A percentile compares a stretch with the other conserved stretches of the same genome.
Conservation (phyloP, 2,113 vertebrate genomes). For the Pseudorectes ferrugineus region DNA sequence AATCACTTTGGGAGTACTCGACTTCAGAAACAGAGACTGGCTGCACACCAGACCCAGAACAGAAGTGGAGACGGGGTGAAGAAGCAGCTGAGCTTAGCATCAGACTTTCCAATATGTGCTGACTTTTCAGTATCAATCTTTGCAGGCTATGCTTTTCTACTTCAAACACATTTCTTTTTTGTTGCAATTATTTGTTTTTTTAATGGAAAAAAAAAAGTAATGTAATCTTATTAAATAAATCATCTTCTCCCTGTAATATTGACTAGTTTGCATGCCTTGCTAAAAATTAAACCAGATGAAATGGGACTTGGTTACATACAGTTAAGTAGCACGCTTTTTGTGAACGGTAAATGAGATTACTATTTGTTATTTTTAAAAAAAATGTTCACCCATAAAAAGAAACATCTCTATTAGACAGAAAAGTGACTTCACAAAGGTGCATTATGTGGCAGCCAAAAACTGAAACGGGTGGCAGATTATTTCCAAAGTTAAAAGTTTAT, state of each 20-base stretch:
- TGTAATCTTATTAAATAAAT: slow-evolving; percentile 50
- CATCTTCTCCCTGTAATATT: not conserved
- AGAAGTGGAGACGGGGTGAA: not conserved
- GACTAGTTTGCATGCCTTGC: not conserved
- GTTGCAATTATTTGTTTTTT: not conserved
- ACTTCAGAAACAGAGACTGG: slow-evolving; percentile 37
- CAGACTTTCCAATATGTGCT: slow-evolving; percentile 34
- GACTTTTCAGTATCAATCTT: slow-evolving; percentile 20
- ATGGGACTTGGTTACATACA: slow-evolving; percentile 24
- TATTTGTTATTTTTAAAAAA: slow-evolving; percentile 62
- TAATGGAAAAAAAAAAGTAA: not conserved
- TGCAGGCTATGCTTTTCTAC: slow-evolving; percentile 5
- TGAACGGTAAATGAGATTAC: slow-evolving; percentile 43
- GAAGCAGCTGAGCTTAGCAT: slow-evolving; percentile 30
- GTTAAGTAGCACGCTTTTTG: slow-evolving; percentile 30
- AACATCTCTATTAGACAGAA: slow-evolving; percentile 56
- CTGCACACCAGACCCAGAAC: slow-evolving; percentile 8
- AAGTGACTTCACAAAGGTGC: slow-evolving; percentile 57
- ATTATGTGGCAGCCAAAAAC: slow-evolving; percentile 57
- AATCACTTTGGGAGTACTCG: not conserved
- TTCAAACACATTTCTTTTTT: not conserved
- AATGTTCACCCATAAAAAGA: slow-evolving; percentile 21
- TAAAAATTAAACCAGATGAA: slow-evolving; percentile 57
- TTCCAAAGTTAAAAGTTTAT: slow-evolving; percentile 64
- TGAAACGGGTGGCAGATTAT: slow-evolving; percentile 56